Conservation (phyloP, 2,113 vertebrate genomes). For the Romanogobio albipinnatus region DNA sequence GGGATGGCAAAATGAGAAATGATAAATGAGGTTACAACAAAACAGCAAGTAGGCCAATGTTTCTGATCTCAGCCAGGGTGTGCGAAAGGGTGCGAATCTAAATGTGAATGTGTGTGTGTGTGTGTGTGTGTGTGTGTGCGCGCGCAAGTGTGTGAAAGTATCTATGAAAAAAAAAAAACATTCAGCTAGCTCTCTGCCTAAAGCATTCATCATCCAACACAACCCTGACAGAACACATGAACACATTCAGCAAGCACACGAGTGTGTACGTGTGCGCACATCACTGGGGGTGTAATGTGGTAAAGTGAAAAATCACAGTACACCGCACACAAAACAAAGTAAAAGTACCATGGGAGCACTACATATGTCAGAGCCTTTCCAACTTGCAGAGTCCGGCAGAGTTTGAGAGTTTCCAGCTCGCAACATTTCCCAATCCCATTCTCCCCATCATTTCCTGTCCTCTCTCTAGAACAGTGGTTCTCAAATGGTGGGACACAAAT, state of each 20-base stretch:
- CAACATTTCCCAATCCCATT: neutral
- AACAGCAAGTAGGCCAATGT: constrained; percentile 45
- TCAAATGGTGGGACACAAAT: too few species aligned
- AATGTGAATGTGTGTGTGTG: constrained; percentile 22
- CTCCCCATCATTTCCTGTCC: neutral
- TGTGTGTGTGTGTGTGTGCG: too few species aligned
- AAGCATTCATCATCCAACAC: constrained; percentile 38
- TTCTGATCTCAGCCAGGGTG: constrained; percentile 27
- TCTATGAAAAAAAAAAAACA: constrained; percentile 12
- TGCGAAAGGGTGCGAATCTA: constrained; percentile 2
- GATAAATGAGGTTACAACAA: constrained; percentile 40
- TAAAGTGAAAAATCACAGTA: neutral
- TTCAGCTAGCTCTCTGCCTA: neutral
- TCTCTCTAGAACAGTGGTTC: too few species aligned
- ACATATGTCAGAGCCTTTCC: neutral
- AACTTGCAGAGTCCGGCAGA: neutral
- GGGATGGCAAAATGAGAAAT: constrained; percentile 35
- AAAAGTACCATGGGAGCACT: constrained; percentile 13
- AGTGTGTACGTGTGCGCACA: neutral
- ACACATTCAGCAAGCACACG: neutral
- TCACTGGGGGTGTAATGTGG: neutral
- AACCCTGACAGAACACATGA: constrained; percentile 10
- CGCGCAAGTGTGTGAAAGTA: neutral
- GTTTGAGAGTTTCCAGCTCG: neutral
- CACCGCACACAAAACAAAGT: neutral